phyloP scores from a whole-genome alignment of 2,888 invertebrate genomes.

The Tenthredo mesomela region DNA sequence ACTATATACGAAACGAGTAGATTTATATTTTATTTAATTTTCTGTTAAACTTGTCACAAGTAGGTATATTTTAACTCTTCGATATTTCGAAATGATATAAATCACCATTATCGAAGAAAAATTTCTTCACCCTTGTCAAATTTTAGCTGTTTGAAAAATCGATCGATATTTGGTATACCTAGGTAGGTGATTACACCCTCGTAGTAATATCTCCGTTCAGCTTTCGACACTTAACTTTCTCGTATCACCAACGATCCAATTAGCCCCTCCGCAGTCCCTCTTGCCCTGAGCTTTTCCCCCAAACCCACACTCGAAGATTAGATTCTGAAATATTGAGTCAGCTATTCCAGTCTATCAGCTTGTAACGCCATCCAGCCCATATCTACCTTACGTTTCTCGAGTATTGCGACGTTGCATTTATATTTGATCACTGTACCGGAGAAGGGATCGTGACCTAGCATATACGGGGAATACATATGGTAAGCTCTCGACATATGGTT shows the following conservation, averaged over 20 bases:
- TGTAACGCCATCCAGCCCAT: slow-evolving; percentile 2
- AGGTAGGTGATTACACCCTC: slow-evolving; percentile 10
- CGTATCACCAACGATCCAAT: slow-evolving; percentile 43
- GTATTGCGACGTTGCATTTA: slow-evolving; percentile 36
- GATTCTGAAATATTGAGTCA: slow-evolving; percentile 50
- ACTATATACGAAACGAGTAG: not conserved
- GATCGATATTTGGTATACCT: not conserved
- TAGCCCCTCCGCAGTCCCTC: slow-evolving; percentile 26
- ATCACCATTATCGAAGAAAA: not conserved
- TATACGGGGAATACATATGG: not conserved
- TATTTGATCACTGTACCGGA: slow-evolving; percentile 13
- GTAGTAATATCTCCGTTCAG: slow-evolving; percentile 14
- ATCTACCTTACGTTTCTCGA: not conserved
- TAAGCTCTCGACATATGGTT: not conserved
- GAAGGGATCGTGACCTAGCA: slow-evolving; percentile 24
- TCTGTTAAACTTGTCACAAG: not conserved
- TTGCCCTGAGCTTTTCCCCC: slow-evolving; percentile 28
- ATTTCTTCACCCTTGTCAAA: not conserved
- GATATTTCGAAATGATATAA: not conserved
- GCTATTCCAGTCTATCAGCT: slow-evolving; percentile 50
- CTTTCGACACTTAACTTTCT: slow-evolving; percentile 29
- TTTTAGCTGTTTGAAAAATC: not conserved
- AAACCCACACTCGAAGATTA: slow-evolving; percentile 37
- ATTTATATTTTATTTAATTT: not conserved
- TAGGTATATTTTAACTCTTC: not conserved